These are phyloP conservation scores for Sphaerophoria rueppellii DNA, from an alignment of 2,888 invertebrate genomes.

Conservation along the genomic window DNA sequence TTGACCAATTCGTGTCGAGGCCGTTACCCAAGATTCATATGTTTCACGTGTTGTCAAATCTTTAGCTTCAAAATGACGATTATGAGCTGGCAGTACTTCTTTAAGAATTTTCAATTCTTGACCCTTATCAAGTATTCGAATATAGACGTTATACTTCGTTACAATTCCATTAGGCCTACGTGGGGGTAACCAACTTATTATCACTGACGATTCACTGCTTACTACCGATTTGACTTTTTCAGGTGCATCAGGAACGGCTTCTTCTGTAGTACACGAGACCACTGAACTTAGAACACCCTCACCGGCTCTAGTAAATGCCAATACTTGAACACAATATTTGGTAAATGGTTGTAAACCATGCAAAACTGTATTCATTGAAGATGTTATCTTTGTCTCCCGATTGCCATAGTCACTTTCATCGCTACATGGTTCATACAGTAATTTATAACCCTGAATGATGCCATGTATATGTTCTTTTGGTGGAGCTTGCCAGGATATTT, in stretches of 20 bases:
- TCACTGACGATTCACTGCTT: slow-evolving; percentile 84
- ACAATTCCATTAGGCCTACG: slow-evolving; percentile 85
- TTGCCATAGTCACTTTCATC: slow-evolving; percentile 79
- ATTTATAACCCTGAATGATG: slow-evolving; percentile 89
- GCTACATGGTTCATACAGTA: slow-evolving; percentile 85
- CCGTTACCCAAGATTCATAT: slow-evolving; percentile 86
- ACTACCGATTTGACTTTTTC: slow-evolving; percentile 85
- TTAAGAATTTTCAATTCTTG: slow-evolving; percentile 83
- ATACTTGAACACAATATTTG: slow-evolving; percentile 86
- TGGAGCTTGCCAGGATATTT: slow-evolving; percentile 88
- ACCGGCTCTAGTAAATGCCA: slow-evolving; percentile 86
- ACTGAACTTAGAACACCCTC: slow-evolving; percentile 84
- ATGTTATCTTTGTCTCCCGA: slow-evolving; percentile 84
- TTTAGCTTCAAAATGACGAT: slow-evolving; percentile 83
- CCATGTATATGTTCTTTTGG: slow-evolving; percentile 86
- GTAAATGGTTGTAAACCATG: slow-evolving; percentile 85
- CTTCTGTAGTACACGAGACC: slow-evolving; percentile 84
- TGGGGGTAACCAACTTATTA: slow-evolving; percentile 87
- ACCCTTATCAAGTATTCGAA: slow-evolving; percentile 84
- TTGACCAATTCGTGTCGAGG: slow-evolving; percentile 85
- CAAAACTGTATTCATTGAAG: slow-evolving; percentile 83
- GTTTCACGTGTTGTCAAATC: slow-evolving; percentile 83
- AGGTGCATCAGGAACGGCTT: slow-evolving; percentile 85
- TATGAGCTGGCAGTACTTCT: slow-evolving; percentile 82
- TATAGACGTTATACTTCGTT: slow-evolving; percentile 85